Base-by-base conservation (phyloP, 2,888 invertebrate species). In the Clanis bilineata region DNA sequence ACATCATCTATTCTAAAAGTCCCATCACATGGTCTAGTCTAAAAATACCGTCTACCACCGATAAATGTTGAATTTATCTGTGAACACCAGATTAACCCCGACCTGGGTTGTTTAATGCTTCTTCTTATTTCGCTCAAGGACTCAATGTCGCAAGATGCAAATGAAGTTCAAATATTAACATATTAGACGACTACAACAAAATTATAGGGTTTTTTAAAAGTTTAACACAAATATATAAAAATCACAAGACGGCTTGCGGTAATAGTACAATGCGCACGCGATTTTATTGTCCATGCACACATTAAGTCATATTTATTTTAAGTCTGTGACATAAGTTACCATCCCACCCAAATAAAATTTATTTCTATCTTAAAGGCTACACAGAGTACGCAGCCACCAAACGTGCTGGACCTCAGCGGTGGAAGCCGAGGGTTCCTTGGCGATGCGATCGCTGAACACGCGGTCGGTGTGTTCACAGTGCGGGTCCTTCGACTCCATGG, bases 341-440 rank as follows among this genome's bases (percentile, higher is more conserved):
- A n/a, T n/a, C n/a, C n/a, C n/a, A n/a, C n/a, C n/a, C n/a, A 36
- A 36, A 10, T 10, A 36, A 10, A 36, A 12, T 3, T 6, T 58
- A 3, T 7, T 39, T 39, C 12, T 58, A 66, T 56, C 66, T 82
- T 81, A 22, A 73, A 92, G 91, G 87, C 83, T n/a, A 86, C 88
- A 10, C 89, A 88, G 72, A 91, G 91, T 68, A 84, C 85, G 9
- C 91, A 91, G 64, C 91, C 92, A 1, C 91, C 91, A 1, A 91
- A 88, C 65, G 83, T 92, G 2, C 60, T 92, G 62, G 90, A 91
- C 68, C 74, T 92, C 5, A 90, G 86, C 56, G 86, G 89, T 0
- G 88, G 90, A 6, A 90, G 88, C 1, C 78, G 82, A 0, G 74
- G 82, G 0, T 85, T 89, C 0, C 72, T 92, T 0, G 79, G 80